Percentiles rank a stretch among this genome's conserved stretches.
phyloP scores from a whole-genome alignment of 1,140 invertebrate species.

The Zaprionus vittiger region DNA sequence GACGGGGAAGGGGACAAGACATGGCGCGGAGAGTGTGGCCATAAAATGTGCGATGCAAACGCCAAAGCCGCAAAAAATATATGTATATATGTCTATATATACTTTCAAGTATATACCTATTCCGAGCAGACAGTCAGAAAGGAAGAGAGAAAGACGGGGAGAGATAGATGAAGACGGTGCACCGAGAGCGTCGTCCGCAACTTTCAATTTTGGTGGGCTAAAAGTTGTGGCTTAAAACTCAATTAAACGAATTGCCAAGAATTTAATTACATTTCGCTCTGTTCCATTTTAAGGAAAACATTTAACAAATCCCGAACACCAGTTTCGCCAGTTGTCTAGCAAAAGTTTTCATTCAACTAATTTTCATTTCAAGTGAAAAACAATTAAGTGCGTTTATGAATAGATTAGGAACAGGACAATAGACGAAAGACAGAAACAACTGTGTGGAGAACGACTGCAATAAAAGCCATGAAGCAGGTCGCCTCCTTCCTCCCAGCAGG shows the following conservation, averaged over 20 bases:
- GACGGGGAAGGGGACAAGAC: too few relatives aligned
- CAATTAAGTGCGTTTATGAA: constrained; percentile 53
- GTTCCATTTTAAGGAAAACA: constrained; percentile 40
- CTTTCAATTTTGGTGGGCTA: constrained; percentile 60
- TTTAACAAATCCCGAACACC: constrained; percentile 18
- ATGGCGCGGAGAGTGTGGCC: constrained; percentile 12
- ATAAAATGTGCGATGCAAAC: constrained; percentile 60
- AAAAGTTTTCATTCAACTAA: constrained; percentile 60
- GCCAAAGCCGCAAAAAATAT: constrained; percentile 47
- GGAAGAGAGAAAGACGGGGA: background rate
- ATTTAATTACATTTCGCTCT: constrained; percentile 75
- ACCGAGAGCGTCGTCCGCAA: constrained; percentile 23
- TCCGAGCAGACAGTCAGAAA: background rate
- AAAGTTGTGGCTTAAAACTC: constrained; percentile 77
- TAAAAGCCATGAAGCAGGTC: background rate
- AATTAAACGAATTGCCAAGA: constrained; percentile 78
- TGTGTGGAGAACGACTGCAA: background rate
- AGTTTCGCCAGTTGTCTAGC: constrained; percentile 41
- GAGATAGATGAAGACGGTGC: constrained; percentile 2
- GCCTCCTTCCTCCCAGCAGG: background rate
- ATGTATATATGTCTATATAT: constrained; percentile 6
- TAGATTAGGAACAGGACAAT: background rate
- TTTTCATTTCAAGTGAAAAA: constrained; percentile 49
- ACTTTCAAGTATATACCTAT: background rate
- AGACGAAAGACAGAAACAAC: background rate